phyloP scores from a whole-genome alignment of 1,140 invertebrate genomes.

The Eubasilissa regina region DNA sequence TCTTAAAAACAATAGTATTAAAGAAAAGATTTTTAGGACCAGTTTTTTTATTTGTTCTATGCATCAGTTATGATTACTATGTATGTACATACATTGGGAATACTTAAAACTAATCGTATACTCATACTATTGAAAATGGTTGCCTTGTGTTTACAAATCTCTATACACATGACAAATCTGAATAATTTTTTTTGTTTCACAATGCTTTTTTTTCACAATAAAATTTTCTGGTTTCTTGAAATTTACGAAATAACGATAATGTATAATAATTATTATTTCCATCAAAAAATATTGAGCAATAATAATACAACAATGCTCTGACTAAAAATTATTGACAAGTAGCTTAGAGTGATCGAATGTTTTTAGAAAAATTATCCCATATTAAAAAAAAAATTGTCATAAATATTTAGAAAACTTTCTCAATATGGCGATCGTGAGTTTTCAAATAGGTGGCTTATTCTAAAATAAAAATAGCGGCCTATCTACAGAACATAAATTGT shows the following conservation, averaged over 20 bases:
- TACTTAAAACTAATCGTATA: slow-evolving; percentile 38
- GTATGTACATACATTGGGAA: slow-evolving; percentile 30
- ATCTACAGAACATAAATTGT: not conserved
- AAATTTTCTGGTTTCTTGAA: no score
- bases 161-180: slow-evolving; percentile 6
- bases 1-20: no score
- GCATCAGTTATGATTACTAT: slow-evolving; percentile 25
- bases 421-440: not conserved
- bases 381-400: no score
- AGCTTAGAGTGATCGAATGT: no score
- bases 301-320: no score
- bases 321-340: no score
- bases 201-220: no score
- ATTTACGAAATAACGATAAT: no score
- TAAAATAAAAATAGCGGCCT: not conserved
- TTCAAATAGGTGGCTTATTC: not conserved
- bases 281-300: no score
- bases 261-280: no score
- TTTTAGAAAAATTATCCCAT: no score
- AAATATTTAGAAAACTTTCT: not conserved
- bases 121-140: slow-evolving; percentile 1
- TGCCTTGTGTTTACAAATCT: slow-evolving; percentile 27
- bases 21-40: not conserved
- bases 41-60: slow-evolving; percentile 14
- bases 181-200: no score